These are phyloP conservation scores for Drosophila neotestacea DNA, from an alignment of 2,888 invertebrate species.

Conservation along the genomic window DNA sequence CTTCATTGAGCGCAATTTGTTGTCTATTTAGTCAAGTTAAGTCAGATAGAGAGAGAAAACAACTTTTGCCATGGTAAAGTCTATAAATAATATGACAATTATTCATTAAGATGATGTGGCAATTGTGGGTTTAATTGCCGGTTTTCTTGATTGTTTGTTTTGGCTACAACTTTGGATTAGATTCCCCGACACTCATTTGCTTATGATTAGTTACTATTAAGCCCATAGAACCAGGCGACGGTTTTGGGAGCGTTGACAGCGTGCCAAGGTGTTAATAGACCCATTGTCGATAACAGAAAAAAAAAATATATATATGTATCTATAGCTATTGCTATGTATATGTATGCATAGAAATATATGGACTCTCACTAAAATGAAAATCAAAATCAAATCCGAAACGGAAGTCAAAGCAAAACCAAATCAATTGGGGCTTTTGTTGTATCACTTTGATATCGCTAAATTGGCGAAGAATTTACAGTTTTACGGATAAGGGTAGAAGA, in stretches of 20 bases:
- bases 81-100: slow-evolving; percentile 37
- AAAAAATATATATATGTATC: background rate
- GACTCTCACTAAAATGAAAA: background rate
- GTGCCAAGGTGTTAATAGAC: slow-evolving; percentile 57
- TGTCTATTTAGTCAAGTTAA: background rate
- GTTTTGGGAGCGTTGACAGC: slow-evolving; percentile 24
- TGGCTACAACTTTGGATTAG: slow-evolving; percentile 11
- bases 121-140: slow-evolving; percentile 42
- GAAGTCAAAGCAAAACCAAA: slow-evolving; percentile 29
- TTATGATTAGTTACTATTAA: slow-evolving; percentile 6
- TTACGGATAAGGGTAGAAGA: background rate
- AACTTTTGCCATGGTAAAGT: slow-evolving; percentile 2
- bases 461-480: slow-evolving; percentile 22
- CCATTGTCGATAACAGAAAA: slow-evolving; percentile 45
- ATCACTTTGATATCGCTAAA: slow-evolving; percentile 33
- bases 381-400: slow-evolving; percentile 25
- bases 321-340: too few relatives aligned
- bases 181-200: slow-evolving; percentile 9
- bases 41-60: background rate
- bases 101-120: slow-evolving; percentile 35
- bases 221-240: background rate
- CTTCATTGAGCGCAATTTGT: slow-evolving; percentile 15
- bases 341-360: background rate
- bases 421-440: slow-evolving; percentile 53
- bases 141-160: slow-evolving; percentile 18